A percentile compares a stretch with the other conserved stretches of the same genome.
phyloP scores from a whole-genome alignment of 2,113 vertebrate genomes.

The Dasyurus viverrinus region DNA sequence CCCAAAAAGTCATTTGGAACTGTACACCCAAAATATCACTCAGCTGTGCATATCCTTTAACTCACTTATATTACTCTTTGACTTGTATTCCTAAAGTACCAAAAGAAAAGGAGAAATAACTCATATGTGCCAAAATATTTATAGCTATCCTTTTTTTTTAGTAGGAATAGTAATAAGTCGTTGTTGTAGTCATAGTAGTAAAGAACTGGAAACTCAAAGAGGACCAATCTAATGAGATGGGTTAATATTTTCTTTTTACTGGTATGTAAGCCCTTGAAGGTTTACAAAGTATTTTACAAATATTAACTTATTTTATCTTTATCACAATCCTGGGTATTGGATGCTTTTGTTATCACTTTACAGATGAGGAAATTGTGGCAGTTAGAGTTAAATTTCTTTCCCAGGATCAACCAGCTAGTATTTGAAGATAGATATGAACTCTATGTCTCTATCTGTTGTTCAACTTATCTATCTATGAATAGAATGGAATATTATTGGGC shows the following conservation, averaged over 20 bases:
- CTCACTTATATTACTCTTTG: neutral
- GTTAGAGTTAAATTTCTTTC: neutral
- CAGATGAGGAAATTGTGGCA: neutral
- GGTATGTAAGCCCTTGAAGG: neutral
- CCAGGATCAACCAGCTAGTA: neutral
- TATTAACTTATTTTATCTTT: neutral
- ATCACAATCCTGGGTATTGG: neutral
- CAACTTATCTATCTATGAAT: neutral
- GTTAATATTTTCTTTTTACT: neutral
- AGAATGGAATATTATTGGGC: neutral
- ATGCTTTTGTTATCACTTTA: neutral
- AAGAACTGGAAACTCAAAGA: neutral
- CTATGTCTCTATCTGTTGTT: neutral
- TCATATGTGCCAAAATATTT: neutral
- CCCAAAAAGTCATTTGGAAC: neutral
- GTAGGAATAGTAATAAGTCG: neutral
- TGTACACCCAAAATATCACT: neutral
- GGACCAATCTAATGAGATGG: neutral
- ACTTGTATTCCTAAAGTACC: neutral
- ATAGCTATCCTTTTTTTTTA: neutral
- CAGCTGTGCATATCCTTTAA: neutral
- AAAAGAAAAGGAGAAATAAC: neutral
- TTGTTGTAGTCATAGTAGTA: neutral
- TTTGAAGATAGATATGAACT: neutral
- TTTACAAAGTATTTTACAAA: neutral